Base-by-base conservation (phyloP, 2,797 vertebrate species). In the Sebastes taczanowskii region DNA sequence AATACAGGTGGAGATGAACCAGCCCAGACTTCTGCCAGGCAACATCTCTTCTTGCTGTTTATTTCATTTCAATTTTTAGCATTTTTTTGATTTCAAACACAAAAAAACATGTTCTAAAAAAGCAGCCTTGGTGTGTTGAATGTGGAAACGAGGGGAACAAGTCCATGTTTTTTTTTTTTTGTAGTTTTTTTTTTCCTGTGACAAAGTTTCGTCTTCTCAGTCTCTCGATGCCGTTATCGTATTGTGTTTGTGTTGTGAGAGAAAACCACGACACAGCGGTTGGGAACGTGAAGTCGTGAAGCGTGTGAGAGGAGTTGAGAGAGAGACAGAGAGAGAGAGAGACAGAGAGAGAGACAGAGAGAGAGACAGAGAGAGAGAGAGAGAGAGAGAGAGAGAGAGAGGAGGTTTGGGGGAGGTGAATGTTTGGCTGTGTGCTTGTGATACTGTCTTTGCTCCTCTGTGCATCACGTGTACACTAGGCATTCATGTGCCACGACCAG, bases 401-500 rank as follows among this genome's bases (percentile, higher is more conserved):
- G 49, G 27, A 53, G 27, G 29, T 78, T 38, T 13, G 3, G 30
- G 81, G 52, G 70, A 62, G 74, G 81, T 89, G 95, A 88, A 87
- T 89, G 93, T 89, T 93, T 95, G 92, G 93, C 96, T 96, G 95
- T 97, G 96, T 97, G 96, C 97, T 97, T 97, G 97, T 97, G 96
- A 97, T 91, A 86, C 90, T 91, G 92, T 86, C 88, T 92, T 89
- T 90, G 95, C 92, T 93, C 93, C 94, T 89, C 92, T 93, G 94
- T 95, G 94, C 89, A 91, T 89, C 92, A 90, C 83, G 82, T 91
- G 92, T 89, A 94, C 94, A 94, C 91, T 59, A 78, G 82, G 89
- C 86, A 88, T 91, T 93, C 86, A 90, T 88, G 92, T 94, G 91
- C 89, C 83, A 89, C 72, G 79, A 91, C 88, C 91, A 88, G 92